Percentiles rank a stretch among this genome's conserved stretches.
phyloP scores from a whole-genome alignment of 2,113 vertebrate genomes.

The Aspiorhynchus laticeps region DNA sequence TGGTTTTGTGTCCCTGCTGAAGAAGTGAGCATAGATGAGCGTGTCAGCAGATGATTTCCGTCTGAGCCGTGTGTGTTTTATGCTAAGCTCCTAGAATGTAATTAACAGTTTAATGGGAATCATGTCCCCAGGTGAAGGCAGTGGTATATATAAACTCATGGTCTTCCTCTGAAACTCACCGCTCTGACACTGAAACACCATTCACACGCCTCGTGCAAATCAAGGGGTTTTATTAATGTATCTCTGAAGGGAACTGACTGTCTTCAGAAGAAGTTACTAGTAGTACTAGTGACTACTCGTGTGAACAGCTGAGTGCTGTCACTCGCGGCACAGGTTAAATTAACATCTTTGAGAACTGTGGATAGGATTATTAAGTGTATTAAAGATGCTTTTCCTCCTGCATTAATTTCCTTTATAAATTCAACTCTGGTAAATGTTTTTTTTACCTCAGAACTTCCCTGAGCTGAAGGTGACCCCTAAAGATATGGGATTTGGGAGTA shows the following conservation, averaged over 20 bases:
- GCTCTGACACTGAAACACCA: background rate
- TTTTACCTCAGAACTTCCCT: no score
- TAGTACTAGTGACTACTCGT: no score
- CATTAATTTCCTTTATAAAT: no score
- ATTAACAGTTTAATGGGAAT: constrained; percentile 76
- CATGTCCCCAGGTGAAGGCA: constrained; percentile 67
- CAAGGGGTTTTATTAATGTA: background rate
- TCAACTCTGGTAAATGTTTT: no score
- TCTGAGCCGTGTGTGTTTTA: constrained; percentile 62
- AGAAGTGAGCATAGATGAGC: constrained; percentile 45
- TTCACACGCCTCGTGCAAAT: background rate
- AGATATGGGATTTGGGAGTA: no score
- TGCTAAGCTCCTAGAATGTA: constrained; percentile 72
- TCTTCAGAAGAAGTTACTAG: background rate
- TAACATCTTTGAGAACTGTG: no score
- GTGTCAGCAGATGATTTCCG: constrained; percentile 46
- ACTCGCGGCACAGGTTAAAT: no score
- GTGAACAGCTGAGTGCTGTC: no score
- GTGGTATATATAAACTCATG: background rate
- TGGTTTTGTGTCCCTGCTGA: constrained; percentile 31
- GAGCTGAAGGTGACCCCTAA: no score
- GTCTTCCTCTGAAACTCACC: background rate
- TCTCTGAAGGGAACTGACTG: background rate
- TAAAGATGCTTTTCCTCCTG: no score
- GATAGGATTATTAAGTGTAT: no score